Evolutionary conservation across 1,140 invertebrate genomes (phyloP).

Genomic region (Teleopsis dalmanni): DNA sequence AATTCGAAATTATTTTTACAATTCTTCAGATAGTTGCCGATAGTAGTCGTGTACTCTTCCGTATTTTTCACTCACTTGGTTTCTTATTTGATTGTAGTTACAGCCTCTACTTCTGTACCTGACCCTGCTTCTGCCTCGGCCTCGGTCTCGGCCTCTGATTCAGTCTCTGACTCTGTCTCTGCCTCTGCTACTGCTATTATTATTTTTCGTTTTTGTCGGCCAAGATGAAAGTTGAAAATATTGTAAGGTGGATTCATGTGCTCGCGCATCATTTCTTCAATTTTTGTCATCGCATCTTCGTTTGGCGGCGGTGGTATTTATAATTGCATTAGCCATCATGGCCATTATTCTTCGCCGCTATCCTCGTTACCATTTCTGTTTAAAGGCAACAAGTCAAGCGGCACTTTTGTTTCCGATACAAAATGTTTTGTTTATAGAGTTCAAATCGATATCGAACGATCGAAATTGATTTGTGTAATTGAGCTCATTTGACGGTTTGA

Average conservation of each 20-base stretch:
- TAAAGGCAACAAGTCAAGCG: too few species aligned
- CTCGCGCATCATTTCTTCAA: constrained; percentile 11
- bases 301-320: constrained; percentile 2
- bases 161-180: neutral
- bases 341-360: constrained; percentile 1
- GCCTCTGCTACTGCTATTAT: neutral
- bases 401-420: too few species aligned
- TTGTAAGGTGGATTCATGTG: constrained; percentile 4
- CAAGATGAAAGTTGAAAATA: neutral
- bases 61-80: too few species aligned
- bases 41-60: too few species aligned
- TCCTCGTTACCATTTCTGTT: neutral
- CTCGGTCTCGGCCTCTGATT: neutral
- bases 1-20: neutral
- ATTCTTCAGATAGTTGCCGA: neutral
- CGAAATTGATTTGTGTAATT: too few species aligned
- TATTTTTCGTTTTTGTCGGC: neutral
- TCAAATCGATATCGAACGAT: too few species aligned
- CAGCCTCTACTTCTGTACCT: neutral
- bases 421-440: too few species aligned
- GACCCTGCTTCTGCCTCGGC: neutral
- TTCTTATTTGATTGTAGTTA: too few species aligned
- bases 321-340: constrained; percentile 1
- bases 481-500: too few species aligned
- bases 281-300: constrained; percentile 11